These are phyloP conservation scores for Carassius auratus DNA, from an alignment of 2,113 vertebrate genomes.

Conservation along the genomic window DNA sequence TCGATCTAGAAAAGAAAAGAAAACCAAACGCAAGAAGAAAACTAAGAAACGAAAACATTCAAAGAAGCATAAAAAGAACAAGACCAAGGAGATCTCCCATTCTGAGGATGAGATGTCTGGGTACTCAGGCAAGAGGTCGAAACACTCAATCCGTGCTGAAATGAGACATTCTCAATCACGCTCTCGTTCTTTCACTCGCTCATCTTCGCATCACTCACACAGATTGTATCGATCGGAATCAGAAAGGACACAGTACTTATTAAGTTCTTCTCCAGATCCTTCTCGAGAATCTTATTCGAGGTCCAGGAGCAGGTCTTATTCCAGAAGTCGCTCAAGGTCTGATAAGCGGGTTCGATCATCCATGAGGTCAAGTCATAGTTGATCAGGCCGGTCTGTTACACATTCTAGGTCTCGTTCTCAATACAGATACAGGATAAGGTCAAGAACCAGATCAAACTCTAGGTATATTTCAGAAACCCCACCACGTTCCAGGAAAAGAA, in stretches of 20 bases:
- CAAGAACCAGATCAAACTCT: conserved; percentile 71
- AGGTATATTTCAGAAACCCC: conserved; percentile 67
- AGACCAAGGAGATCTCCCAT: conserved; percentile 67
- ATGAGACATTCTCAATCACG: conserved; percentile 69
- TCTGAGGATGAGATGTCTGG: conserved; percentile 76
- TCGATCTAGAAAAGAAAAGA: conserved; percentile 85
- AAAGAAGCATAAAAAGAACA: conserved; percentile 85
- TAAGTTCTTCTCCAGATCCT: conserved; percentile 76
- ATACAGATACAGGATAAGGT: conserved; percentile 75
- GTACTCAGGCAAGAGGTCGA: conserved; percentile 75
- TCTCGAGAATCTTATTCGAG: conserved; percentile 73
- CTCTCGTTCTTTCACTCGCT: conserved; percentile 79
- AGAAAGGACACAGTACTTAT: conserved; percentile 77
- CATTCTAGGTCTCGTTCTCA: conserved; percentile 72
- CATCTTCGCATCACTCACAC: conserved; percentile 72
- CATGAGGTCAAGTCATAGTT: conserved; percentile 67
- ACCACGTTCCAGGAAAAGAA: conserved; percentile 66
- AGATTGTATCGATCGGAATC: conserved; percentile 79
- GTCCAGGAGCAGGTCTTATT: conserved; percentile 78
- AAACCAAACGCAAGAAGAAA: conserved; percentile 93
- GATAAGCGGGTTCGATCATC: conserved; percentile 75
- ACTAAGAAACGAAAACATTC: conserved; percentile 88
- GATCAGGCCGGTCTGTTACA: conserved; percentile 65
- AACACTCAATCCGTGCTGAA: conserved; percentile 66
- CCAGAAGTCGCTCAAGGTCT: conserved; percentile 79